Conservation (phyloP, 1,140 invertebrate species). For the Drosophila pallidifrons region DNA sequence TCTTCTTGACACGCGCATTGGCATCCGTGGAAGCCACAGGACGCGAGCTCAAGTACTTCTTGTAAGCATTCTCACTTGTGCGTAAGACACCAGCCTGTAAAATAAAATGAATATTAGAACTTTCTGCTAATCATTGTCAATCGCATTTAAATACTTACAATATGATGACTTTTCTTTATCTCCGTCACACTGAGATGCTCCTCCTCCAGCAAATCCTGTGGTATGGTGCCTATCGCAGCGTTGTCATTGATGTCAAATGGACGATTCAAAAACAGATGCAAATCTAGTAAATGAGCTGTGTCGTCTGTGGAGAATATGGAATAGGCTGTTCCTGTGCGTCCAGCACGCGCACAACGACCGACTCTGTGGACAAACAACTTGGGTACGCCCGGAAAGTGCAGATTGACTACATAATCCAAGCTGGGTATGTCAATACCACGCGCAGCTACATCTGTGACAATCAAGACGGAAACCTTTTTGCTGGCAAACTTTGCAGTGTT, state of each 20-base stretch:
- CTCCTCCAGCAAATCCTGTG: slow-evolving; percentile 93
- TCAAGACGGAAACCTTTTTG: slow-evolving; percentile 91
- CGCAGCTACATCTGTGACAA: slow-evolving; percentile 99
- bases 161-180: slow-evolving; percentile 91
- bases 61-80: slow-evolving; percentile 95
- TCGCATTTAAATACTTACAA: slow-evolving; percentile 87
- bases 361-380: slow-evolving; percentile 99
- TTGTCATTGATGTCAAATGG: slow-evolving; percentile 88
- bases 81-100: slow-evolving; percentile 89
- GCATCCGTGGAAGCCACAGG: slow-evolving; percentile 95
- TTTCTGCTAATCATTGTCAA: neutral
- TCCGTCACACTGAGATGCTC: slow-evolving; percentile 91
- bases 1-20: slow-evolving; percentile 91
- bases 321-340: slow-evolving; percentile 94
- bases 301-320: slow-evolving; percentile 96
- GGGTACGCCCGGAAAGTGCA: slow-evolving; percentile 97
- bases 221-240: slow-evolving; percentile 88
- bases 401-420: slow-evolving; percentile 98
- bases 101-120: neutral
- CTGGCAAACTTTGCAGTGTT: slow-evolving; percentile 96
- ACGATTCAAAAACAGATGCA: slow-evolving; percentile 96
- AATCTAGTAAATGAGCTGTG: slow-evolving; percentile 95
- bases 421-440: slow-evolving; percentile 98
- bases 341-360: slow-evolving; percentile 98
- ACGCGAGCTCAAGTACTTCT: slow-evolving; percentile 94